Conservation (phyloP, 2,113 vertebrate genomes). For the Phasianus colchicus region DNA sequence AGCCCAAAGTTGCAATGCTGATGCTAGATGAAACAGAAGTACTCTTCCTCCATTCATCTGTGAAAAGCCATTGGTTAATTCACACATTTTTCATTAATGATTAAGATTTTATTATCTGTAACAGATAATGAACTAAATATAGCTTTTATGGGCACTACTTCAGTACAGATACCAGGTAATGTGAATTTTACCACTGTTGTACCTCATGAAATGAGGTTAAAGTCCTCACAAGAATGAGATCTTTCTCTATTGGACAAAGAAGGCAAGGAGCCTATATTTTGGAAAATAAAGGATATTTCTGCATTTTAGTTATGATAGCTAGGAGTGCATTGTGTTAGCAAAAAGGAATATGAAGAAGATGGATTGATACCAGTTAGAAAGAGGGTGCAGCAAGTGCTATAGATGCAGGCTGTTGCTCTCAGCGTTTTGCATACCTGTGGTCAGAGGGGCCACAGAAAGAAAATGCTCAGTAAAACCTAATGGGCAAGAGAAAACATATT, state of each 20-base stretch:
- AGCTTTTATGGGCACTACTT: background rate
- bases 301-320: background rate
- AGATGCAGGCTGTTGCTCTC: background rate
- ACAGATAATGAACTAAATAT: background rate
- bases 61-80: background rate
- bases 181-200: background rate
- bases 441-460: background rate
- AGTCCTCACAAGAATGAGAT: background rate
- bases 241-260: background rate
- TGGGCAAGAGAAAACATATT: background rate
- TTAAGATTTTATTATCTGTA: background rate
- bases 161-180: background rate
- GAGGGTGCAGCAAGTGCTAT: background rate
- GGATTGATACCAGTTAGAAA: background rate
- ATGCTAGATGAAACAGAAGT: background rate
- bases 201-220: background rate
- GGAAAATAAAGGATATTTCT: background rate
- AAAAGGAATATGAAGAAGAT: background rate
- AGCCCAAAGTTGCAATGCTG: background rate
- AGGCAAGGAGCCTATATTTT: background rate
- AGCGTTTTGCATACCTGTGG: background rate
- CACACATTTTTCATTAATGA: background rate
- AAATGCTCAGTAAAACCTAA: background rate
- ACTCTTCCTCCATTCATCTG: background rate
- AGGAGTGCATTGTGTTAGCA: background rate